Evolutionary conservation across 2,113 vertebrate species (phyloP).

Genomic region (Festucalex cinctus): DNA sequence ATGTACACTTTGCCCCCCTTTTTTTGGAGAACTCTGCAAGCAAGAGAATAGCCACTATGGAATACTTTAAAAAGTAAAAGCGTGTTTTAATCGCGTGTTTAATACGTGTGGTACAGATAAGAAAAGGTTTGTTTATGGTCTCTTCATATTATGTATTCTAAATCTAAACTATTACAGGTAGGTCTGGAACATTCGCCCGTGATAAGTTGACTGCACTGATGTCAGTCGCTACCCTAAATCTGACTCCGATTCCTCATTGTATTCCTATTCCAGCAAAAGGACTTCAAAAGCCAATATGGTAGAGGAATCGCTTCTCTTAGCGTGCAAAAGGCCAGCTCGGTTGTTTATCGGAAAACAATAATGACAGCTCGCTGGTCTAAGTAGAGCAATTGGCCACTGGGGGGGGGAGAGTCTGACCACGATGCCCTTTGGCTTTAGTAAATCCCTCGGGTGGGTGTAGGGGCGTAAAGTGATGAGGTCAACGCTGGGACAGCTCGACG

Average conservation of each 20-base stretch:
- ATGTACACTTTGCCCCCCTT: no score
- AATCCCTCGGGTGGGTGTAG: slow-evolving; percentile 47
- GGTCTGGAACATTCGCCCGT: background rate
- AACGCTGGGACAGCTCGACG: slow-evolving; percentile 45
- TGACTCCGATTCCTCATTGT: slow-evolving; percentile 31
- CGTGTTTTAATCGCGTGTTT: no score
- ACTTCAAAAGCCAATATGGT: background rate
- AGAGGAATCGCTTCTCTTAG: slow-evolving; percentile 26
- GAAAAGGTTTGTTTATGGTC: no score
- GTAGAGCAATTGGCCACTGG: slow-evolving; percentile 34
- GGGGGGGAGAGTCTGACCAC: slow-evolving; percentile 49
- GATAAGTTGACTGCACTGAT: background rate
- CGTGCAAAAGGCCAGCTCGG: slow-evolving; percentile 21
- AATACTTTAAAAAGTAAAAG: no score
- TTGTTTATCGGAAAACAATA: slow-evolving; percentile 59
- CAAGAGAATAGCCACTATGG: no score
- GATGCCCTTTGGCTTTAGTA: slow-evolving; percentile 56
- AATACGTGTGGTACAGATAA: no score
- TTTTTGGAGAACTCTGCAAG: no score
- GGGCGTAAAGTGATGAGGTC: slow-evolving; percentile 50
- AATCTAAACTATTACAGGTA: background rate
- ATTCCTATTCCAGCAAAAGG: background rate
- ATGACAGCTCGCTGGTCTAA: slow-evolving; percentile 39
- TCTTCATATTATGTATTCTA: background rate
- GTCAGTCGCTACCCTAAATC: background rate